Evolutionary conservation across 2,113 vertebrate genomes (phyloP).

Genomic region (Ramphastos sulfuratus): DNA sequence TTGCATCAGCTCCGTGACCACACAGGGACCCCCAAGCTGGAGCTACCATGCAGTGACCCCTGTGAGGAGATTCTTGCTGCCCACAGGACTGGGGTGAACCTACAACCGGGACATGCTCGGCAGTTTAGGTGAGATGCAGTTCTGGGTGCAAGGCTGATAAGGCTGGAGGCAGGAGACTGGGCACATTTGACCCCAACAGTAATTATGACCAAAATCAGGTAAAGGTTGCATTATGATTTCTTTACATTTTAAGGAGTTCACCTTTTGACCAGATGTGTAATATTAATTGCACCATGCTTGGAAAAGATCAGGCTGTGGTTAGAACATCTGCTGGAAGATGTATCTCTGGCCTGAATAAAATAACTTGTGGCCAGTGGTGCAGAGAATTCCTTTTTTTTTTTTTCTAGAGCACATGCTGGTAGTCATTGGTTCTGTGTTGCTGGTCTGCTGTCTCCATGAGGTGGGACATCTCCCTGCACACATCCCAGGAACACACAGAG

Average conservation of each 20-base stretch:
- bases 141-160: not conserved
- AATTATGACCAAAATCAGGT: too few relatives aligned
- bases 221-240: not conserved
- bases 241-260: not conserved
- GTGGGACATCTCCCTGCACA: not conserved
- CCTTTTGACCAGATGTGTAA: not conserved
- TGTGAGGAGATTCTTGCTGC: not conserved
- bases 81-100: not conserved
- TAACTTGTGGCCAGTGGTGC: accelerated
- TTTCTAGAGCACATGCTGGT: not conserved
- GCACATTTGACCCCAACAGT: too few relatives aligned
- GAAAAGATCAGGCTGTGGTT: not conserved
- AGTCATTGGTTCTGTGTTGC: not conserved
- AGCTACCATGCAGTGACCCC: not conserved
- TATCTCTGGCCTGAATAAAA: not conserved
- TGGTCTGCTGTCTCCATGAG: not conserved
- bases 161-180: not conserved
- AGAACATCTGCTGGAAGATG: not conserved
- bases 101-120: too few relatives aligned
- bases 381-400: too few relatives aligned
- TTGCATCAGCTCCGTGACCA: too few relatives aligned
- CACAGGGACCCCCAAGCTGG: too few relatives aligned
- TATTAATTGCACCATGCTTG: not conserved
- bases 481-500: not conserved
- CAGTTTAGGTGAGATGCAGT: accelerated